Evolutionary conservation across 2,888 invertebrate genomes (phyloP).

Genomic region (Ophraella communa): DNA sequence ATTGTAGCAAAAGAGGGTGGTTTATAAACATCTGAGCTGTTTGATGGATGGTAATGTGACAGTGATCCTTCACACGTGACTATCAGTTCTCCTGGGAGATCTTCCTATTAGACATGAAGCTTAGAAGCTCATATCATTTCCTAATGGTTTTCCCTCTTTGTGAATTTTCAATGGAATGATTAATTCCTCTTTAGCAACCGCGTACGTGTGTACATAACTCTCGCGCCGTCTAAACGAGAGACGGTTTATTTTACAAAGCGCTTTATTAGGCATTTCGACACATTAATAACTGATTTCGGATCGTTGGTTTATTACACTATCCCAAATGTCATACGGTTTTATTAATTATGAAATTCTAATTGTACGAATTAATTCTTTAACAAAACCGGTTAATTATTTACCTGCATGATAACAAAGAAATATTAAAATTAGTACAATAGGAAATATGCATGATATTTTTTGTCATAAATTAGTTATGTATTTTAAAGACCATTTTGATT

Average conservation of each 20-base stretch:
- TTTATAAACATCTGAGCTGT: slow-evolving; percentile 28
- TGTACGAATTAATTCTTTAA: too few species aligned
- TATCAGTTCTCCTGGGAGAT: slow-evolving; percentile 51
- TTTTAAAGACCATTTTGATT: too few species aligned
- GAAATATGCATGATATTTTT: too few species aligned
- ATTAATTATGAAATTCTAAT: too few species aligned
- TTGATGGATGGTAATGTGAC: slow-evolving; percentile 56
- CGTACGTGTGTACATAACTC: background rate
- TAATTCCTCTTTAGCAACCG: slow-evolving; percentile 24
- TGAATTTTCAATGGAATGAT: slow-evolving; percentile 37
- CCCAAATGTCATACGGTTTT: background rate
- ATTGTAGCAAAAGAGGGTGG: slow-evolving; percentile 10
- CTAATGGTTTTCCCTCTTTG: slow-evolving; percentile 38
- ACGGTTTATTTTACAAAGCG: background rate
- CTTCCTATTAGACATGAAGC: slow-evolving; percentile 53
- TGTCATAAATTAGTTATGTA: too few species aligned
- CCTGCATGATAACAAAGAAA: too few species aligned
- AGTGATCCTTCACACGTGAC: slow-evolving; percentile 58
- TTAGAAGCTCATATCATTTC: slow-evolving; percentile 54
- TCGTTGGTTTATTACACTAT: background rate
- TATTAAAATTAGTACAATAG: too few species aligned
- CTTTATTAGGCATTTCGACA: background rate
- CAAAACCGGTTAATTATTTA: too few species aligned
- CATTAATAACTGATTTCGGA: background rate
- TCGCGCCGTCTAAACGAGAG: background rate